Conservation (phyloP, 2,888 invertebrate genomes). For the Emesis furor region DNA sequence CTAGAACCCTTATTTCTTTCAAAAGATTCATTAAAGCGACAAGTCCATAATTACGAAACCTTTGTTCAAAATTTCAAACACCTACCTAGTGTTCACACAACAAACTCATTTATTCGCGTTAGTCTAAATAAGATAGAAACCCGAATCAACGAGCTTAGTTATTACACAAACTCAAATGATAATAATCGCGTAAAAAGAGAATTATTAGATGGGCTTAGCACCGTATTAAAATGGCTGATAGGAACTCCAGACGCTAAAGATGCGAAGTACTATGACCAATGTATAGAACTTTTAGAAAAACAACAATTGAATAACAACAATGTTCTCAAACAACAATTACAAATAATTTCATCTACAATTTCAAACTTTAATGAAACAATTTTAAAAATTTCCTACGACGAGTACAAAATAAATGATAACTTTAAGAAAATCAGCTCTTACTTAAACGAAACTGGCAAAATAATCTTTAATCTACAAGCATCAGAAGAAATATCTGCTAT, state of each 20-base stretch:
- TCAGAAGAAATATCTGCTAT: constrained; percentile 71
- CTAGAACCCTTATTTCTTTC: constrained; percentile 63
- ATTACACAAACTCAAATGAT: not conserved
- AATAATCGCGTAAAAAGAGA: constrained; percentile 52
- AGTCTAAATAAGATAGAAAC: not conserved
- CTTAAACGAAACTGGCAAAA: constrained; percentile 59
- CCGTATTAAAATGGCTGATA: constrained; percentile 75
- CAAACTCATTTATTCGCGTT: not conserved
- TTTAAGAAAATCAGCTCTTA: constrained; percentile 62
- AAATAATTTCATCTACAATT: constrained; percentile 74
- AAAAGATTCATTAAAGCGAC: constrained; percentile 61
- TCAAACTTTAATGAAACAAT: constrained; percentile 73
- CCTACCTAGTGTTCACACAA: not conserved
- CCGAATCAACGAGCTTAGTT: not conserved
- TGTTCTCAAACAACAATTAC: constrained; percentile 63
- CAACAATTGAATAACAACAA: constrained; percentile 61
- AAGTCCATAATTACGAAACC: constrained; percentile 55
- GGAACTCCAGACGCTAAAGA: constrained; percentile 77
- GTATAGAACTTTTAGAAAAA: constrained; percentile 75
- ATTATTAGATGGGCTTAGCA: constrained; percentile 71
- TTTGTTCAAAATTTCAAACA: not conserved
- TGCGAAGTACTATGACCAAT: constrained; percentile 73
- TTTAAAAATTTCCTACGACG: constrained; percentile 72
- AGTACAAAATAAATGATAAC: constrained; percentile 60
- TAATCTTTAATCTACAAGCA: constrained; percentile 65